Evolutionary conservation across 23 tunicate species (phyloP).

Genomic region (Halocynthia roretzi): DNA sequence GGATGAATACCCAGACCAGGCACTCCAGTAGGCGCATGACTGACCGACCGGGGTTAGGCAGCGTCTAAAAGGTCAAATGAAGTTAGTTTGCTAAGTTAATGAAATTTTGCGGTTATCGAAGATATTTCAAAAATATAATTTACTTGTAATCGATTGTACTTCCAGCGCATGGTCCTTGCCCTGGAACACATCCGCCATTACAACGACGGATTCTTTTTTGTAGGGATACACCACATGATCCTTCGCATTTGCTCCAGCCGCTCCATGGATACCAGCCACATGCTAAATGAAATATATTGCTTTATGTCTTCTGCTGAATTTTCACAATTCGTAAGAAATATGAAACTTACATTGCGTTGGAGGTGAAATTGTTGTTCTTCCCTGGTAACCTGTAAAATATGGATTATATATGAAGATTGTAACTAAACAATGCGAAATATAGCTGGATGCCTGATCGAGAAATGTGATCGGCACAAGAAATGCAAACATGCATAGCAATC

Average conservation of each 20-base stretch:
- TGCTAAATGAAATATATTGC: too few relatives aligned
- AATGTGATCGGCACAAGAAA: too few relatives aligned
- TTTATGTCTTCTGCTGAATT: too few relatives aligned
- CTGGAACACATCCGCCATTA: conserved; percentile 64
- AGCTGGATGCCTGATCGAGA: too few relatives aligned
- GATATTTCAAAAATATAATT: not conserved
- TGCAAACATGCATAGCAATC: too few relatives aligned
- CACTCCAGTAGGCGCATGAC: conserved; percentile 56
- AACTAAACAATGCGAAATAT: too few relatives aligned
- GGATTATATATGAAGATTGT: too few relatives aligned
- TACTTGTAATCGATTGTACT: conserved; percentile 35
- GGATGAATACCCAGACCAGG: conserved; percentile 42
- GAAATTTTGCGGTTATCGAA: too few relatives aligned
- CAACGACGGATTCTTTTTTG: conserved; percentile 81
- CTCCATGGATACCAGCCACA: conserved; percentile 46
- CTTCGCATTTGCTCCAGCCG: conserved; percentile 87
- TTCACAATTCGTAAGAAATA: too few relatives aligned
- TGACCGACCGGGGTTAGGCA: conserved; percentile 75
- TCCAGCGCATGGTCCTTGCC: conserved; percentile 66
- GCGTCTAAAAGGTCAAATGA: conserved; percentile 13
- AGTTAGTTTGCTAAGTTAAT: not conserved
- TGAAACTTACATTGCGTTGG: too few relatives aligned
- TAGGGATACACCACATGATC: conserved; percentile 55
- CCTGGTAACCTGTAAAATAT: too few relatives aligned
- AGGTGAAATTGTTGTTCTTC: too few relatives aligned